Base-by-base conservation (phyloP, 2,797 vertebrate genomes). In the Myotis pilosus region DNA sequence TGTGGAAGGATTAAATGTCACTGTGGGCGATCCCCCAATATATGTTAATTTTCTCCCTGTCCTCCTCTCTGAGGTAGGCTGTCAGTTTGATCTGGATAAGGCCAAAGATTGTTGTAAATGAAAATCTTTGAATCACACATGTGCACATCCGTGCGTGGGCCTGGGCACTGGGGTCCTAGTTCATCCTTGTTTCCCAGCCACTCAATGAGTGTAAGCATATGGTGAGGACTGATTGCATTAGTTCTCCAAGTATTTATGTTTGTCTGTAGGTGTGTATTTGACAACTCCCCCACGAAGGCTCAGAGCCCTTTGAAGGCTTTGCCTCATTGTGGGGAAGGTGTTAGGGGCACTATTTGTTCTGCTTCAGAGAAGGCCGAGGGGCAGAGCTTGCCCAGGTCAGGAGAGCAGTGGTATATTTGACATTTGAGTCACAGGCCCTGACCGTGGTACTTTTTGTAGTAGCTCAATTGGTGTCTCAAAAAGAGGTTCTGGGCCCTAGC, bases 281-380 rank as follows among this genome's bases (percentile, higher is more conserved):
- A 91, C 86, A 69, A 74, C 82, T 80, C 94, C 20, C 47, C 76
- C 9, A 2, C 20, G 53, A 88, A 90, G 79, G 36, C 69, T 86
- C 57, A 64, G 64, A 83, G 62, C 4, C 60, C 57, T 95, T 94
- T 80, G 79, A 94, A 94, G 62, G 83, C 88, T 55, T 94, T 60
- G 66, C 22, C 28, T 95, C 51, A 23, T 79, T 79, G 62, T 86
- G 57, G 60, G 74, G 11, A 60, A 41, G 38, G 89, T 47, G 57
- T 92, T 69, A 68, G 80, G 91, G 53, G 11, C 74, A 78, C 33
- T 69, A 20, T 89, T 71, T 90, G 82, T 74, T 93, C 53, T 78
- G 17, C 20, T 85, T 94, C 68, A 30, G 28, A 64, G 53, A 30
- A n/a, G n/a, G 51, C 30, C n/a, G n/a, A 89, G 41, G 55, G 33